A percentile compares a stretch with the other conserved stretches of the same genome.
These are phyloP conservation scores for Drosophila imparisetae DNA, from an alignment of 2,888 invertebrate genomes.

Conservation along the genomic window DNA sequence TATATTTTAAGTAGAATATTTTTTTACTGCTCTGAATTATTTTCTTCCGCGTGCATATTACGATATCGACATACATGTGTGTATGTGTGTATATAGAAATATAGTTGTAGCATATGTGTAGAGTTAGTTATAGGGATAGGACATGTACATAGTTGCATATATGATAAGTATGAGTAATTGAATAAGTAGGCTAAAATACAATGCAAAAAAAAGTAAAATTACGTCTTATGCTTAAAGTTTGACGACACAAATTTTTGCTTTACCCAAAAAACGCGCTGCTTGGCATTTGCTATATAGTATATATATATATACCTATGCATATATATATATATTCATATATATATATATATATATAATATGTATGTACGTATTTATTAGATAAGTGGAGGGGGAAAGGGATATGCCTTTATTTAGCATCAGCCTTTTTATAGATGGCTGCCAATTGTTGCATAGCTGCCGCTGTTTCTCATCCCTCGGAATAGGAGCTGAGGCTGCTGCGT, in stretches of 20 bases:
- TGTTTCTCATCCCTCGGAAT: conserved; percentile 83
- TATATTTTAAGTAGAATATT: conserved; percentile 58
- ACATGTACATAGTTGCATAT: conserved; percentile 59
- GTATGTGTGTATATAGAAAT: conserved; percentile 29
- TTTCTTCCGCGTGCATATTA: conserved; percentile 33
- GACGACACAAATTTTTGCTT: conserved; percentile 57
- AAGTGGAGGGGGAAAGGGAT: conserved; percentile 9
- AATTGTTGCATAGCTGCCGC: conserved; percentile 55
- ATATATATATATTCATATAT: conserved; percentile 36
- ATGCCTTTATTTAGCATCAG: conserved; percentile 36
- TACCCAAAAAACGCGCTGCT: conserved; percentile 59
- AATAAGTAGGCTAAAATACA: conserved; percentile 68
- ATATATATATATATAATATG: conserved; percentile 33
- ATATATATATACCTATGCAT: conserved; percentile 17
- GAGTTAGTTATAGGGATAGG: conserved; percentile 40
- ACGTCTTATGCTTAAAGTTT: conserved; percentile 61
- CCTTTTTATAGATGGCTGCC: conserved; percentile 55
- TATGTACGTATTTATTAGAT: conserved; percentile 26
- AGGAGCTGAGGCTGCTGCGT: conserved; percentile 84
- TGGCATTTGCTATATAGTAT: conserved; percentile 45
- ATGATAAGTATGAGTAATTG: conserved; percentile 54
- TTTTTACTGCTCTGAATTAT: conserved; percentile 44
- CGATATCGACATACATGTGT: conserved; percentile 30
- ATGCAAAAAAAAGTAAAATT: conserved; percentile 67
- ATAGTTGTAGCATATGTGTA: conserved; percentile 13